These are phyloP conservation scores for Erpobdella octoculata DNA, from an alignment of 2,888 invertebrate species.

Conservation along the genomic window DNA sequence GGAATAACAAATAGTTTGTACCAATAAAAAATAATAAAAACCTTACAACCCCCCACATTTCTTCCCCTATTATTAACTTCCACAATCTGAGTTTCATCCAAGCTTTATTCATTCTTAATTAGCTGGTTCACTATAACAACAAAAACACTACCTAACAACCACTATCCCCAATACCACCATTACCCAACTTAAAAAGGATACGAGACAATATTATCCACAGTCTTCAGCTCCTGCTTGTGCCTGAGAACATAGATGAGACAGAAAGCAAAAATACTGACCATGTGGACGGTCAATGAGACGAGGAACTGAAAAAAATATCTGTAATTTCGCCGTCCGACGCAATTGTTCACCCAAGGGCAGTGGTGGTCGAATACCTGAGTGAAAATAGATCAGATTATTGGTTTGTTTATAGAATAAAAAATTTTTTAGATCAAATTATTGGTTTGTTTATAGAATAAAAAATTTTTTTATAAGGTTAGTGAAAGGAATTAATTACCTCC, in stretches of 20 bases:
- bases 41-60: too few relatives aligned
- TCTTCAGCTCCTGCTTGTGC: slow-evolving; percentile 70
- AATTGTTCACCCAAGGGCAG: slow-evolving; percentile 57
- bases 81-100: neutral
- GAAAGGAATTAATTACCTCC: too few relatives aligned
- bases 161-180: too few relatives aligned
- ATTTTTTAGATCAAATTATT: too few relatives aligned
- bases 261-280: slow-evolving; percentile 90
- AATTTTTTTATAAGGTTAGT: too few relatives aligned
- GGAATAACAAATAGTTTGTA: neutral
- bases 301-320: slow-evolving; percentile 98
- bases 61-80: neutral
- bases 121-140: neutral
- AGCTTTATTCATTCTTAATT: neutral
- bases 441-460: too few relatives aligned
- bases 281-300: slow-evolving; percentile 87
- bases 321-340: slow-evolving; percentile 85
- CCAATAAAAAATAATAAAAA: neutral
- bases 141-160: neutral
- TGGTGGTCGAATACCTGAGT: slow-evolving; percentile 98
- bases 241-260: slow-evolving; percentile 84
- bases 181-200: slow-evolving; percentile 43
- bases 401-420: too few relatives aligned
- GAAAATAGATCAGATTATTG: slow-evolving; percentile 37
- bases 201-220: slow-evolving; percentile 55